These are phyloP conservation scores for Acanthococcus lagerstroemiae DNA, from an alignment of 2,888 invertebrate genomes.

Conservation along the genomic window DNA sequence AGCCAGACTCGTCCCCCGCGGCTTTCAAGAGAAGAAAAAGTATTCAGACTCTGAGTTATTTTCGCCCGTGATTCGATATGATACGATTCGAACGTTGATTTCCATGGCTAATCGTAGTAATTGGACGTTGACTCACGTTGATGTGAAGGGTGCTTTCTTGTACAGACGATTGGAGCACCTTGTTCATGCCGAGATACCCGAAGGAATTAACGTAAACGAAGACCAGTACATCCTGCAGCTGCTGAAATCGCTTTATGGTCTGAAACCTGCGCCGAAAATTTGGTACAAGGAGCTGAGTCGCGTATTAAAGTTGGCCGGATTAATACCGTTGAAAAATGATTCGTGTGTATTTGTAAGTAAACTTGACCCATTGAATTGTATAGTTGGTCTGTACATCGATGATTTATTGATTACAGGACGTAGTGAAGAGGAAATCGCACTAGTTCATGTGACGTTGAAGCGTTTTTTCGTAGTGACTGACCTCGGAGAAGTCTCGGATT, in stretches of 20 bases:
- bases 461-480: no score
- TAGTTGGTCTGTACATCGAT: not conserved
- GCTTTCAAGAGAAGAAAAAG: not conserved
- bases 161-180: not conserved
- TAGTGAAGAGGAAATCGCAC: no score
- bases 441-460: no score
- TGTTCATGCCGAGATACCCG: not conserved
- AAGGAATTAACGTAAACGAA: not conserved
- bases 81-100: not conserved
- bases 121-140: not conserved
- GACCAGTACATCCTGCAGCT: not conserved
- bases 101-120: not conserved
- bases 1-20: not conserved
- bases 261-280: not conserved
- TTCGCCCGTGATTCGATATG: not conserved
- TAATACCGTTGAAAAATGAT: not conserved
- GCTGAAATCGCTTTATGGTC: not conserved
- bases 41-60: not conserved
- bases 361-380: not conserved
- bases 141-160: not conserved
- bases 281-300: no score
- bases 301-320: not conserved
- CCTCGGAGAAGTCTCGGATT: no score
- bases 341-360: not conserved
- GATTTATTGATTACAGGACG: not conserved